A percentile compares a stretch with the other conserved stretches of the same genome.
Evolutionary conservation across 2,113 vertebrate species (phyloP).

Genomic region (Atractosteus spatula): DNA sequence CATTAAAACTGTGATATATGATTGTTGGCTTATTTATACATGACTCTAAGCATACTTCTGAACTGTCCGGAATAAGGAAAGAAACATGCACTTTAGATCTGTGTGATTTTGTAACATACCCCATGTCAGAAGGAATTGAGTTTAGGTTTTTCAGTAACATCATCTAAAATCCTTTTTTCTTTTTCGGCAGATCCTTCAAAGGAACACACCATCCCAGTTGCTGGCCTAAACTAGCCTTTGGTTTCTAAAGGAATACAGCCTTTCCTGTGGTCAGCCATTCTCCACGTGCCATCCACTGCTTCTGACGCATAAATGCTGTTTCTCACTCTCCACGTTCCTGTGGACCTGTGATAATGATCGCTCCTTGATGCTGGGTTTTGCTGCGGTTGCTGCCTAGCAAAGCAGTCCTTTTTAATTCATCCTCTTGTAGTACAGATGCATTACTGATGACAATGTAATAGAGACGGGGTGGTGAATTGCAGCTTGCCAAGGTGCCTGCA

Average conservation of each 20-base stretch:
- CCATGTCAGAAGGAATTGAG: too few species aligned
- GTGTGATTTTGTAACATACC: too few species aligned
- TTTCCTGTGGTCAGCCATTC: conserved; percentile 33
- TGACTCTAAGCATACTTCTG: not conserved
- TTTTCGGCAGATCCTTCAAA: conserved; percentile 37
- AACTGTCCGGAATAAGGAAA: too few species aligned
- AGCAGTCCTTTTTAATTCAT: conserved; percentile 27
- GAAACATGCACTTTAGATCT: too few species aligned
- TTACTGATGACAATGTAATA: conserved; percentile 61
- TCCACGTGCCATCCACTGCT: conserved; percentile 38
- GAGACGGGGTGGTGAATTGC: conserved; percentile 42
- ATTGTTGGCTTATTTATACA: too few species aligned
- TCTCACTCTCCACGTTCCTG: conserved; percentile 35
- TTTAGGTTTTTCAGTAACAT: too few species aligned
- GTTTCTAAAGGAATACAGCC: conserved; percentile 46
- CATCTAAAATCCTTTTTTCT: not conserved
- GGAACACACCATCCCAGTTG: conserved; percentile 39
- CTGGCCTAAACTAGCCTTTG: conserved; percentile 42
- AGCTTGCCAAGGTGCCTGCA: conserved; percentile 47
- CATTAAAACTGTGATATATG: too few species aligned
- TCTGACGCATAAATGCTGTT: conserved; percentile 52
- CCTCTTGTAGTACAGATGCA: conserved; percentile 39
- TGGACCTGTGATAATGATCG: conserved; percentile 47
- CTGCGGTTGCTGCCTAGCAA: conserved; percentile 33
- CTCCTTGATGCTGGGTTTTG: conserved; percentile 17